Base-by-base conservation (phyloP, 2,797 vertebrate genomes). In the Pampus argenteus region DNA sequence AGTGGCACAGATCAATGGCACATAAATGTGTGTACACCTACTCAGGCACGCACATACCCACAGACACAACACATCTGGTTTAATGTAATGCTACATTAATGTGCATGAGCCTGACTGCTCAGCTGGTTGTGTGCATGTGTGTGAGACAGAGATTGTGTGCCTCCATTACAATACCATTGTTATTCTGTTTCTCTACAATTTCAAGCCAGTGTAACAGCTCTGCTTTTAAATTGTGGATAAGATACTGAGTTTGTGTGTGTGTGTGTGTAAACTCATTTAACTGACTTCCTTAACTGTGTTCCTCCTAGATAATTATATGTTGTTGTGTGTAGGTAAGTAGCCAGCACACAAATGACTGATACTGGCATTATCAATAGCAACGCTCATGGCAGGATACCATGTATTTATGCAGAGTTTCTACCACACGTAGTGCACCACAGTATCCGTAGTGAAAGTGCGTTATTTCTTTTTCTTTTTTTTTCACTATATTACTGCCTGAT, bases 1-100 rank as follows among this genome's bases (percentile, higher is more conserved):
- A 61, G 47, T 63, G 60, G 66, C 71, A 61, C 81, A 71, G 79
- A 90, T 90, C 91, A 88, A 67, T 89, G 83, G 78, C 74, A 86
- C 73, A 77, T 78, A 74, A 88, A 86, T 82, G 76, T 69, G 76
- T 81, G 66, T 75, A 70, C 25, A 72, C 28, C 70, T 84, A 82
- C 87, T 86, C 72, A 31, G 64, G 78, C 81, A 82, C 52, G 71
- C 79, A 83, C 76, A 85, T 74, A 60, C 81, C 76, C 74, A 79
- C 84, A 70, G 66, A 84, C 54, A 56, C 26, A 64, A 77, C 82
- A 68, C 82, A 86, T 88, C 83, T 85, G 88, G 67, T 82, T 82
- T 81, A 74, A 70, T 74, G 83, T 67, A 79, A 71, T 81, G 71
- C 75, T 57, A 64, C 67, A 72, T 85, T 79, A 79, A 87, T 84